These are phyloP conservation scores for Melolontha melolontha DNA, from an alignment of 2,888 invertebrate species.

Conservation along the genomic window DNA sequence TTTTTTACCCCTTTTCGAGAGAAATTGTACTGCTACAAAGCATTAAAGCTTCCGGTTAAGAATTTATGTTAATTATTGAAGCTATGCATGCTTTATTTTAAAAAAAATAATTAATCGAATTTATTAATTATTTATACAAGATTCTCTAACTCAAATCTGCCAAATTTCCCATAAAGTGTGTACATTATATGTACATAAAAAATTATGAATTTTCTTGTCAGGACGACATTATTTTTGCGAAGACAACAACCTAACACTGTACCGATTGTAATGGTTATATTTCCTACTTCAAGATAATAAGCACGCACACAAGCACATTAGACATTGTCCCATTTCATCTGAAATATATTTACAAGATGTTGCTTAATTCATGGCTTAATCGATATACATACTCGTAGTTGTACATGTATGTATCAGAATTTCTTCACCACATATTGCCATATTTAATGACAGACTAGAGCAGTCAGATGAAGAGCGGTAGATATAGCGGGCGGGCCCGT, in stretches of 20 bases:
- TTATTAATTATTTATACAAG: neutral
- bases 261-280: conserved; percentile 7
- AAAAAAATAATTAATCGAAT: neutral
- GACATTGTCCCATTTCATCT: conserved; percentile 25
- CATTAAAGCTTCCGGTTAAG: too few relatives aligned
- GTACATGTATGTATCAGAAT: conserved; percentile 61
- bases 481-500: conserved; percentile 67
- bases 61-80: too few relatives aligned
- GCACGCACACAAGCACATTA: neutral
- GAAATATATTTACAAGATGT: conserved; percentile 41
- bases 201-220: too few relatives aligned
- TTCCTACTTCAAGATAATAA: conserved; percentile 7
- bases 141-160: too few relatives aligned
- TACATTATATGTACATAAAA: too few relatives aligned
- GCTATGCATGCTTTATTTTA: too few relatives aligned
- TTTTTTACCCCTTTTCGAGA: too few relatives aligned
- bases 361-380: conserved; percentile 56
- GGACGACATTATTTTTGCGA: conserved; percentile 5
- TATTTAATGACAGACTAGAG: conserved; percentile 67
- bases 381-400: conserved; percentile 60
- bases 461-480: conserved; percentile 65
- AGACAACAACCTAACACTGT: conserved; percentile 5
- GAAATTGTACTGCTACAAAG: too few relatives aligned
- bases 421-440: conserved; percentile 65
- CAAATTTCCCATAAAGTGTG: too few relatives aligned